Percentiles rank a stretch among this genome's conserved stretches.
phyloP scores from a whole-genome alignment of 2,888 invertebrate genomes.

The Latrodectus elegans region DNA sequence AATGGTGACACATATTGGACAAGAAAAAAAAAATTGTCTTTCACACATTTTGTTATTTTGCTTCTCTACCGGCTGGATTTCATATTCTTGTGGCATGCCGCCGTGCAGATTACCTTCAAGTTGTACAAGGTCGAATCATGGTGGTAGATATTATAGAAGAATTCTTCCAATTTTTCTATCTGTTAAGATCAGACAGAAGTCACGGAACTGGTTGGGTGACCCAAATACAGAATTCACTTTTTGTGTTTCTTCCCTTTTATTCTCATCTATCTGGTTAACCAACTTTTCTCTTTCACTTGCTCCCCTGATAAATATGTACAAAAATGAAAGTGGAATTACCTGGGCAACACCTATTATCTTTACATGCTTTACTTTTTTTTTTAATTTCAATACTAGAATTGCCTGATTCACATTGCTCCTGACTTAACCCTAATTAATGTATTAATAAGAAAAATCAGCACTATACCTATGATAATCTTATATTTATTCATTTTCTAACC shows the following conservation, averaged over 20 bases:
- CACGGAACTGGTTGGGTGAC: constrained; percentile 62
- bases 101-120: constrained; percentile 20
- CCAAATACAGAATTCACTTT: constrained; percentile 52
- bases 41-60: constrained; percentile 1
- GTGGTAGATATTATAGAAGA: constrained; percentile 37
- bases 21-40: constrained; percentile 18
- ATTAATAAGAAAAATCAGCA: too few relatives aligned
- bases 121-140: constrained; percentile 56
- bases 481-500: too few relatives aligned
- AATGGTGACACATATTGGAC: constrained; percentile 45
- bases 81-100: constrained; percentile 34
- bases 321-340: neutral
- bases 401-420: too few relatives aligned
- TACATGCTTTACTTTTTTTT: neutral
- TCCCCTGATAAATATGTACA: neutral
- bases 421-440: too few relatives aligned
- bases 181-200: constrained; percentile 31
- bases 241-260: constrained; percentile 15
- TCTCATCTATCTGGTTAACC: neutral
- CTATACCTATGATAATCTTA: too few relatives aligned
- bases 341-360: neutral
- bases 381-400: too few relatives aligned
- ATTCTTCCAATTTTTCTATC: constrained; percentile 11
- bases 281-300: constrained; percentile 24
- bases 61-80: constrained; percentile 6